Base-by-base conservation (phyloP, 2,888 invertebrate species). In the Agrilus mali region DNA sequence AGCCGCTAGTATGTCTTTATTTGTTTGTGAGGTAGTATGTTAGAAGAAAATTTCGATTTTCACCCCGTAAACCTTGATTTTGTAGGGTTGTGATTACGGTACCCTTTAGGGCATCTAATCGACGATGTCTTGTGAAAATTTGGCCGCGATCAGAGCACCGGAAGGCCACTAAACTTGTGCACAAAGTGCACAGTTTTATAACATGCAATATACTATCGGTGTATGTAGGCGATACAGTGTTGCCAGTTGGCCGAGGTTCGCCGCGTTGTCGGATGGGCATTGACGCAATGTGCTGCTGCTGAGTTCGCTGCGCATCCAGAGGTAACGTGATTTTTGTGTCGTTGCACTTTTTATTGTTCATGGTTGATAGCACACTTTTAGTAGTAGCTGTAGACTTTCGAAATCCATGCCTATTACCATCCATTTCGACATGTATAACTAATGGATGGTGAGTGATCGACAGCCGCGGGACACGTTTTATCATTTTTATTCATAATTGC, bases 201-300 rank as follows among this genome's bases (percentile, higher is more conserved):
- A 54, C 54, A 53, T 54, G 54, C 52, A 54, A 44, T 53, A 47
- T 50, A 44, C 52, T 52, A 52, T 53, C 50, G 48, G 51, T 51
- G 52, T 53, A 53, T 55, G 55, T 55, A 53, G 55, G 55, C 53
- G 52, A 52, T 48, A 50, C 54, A 51, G 43, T 46, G 55, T 55
- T 55, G 55, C 50, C 55, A 43, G 45, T 15, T 47, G 46, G 43
- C 15, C 37, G 20, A 13, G 33, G 15, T 33, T 40, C 27, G 45
- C 47, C 41, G 41, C 41, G 48, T 51, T 50, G 45, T 46, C 46
- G 45, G 42, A 41, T 38, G 41, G 44, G 42, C 47, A 42, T 45
- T 46, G 46, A 50, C 50, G 51, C 51, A 51, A 51, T 49, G 51
- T 49, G 51, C 47, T 40, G 47, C 48, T 46, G 42, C 48, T 48